phyloP scores from a whole-genome alignment of 2,113 vertebrate species.

The Lonchura striata region DNA sequence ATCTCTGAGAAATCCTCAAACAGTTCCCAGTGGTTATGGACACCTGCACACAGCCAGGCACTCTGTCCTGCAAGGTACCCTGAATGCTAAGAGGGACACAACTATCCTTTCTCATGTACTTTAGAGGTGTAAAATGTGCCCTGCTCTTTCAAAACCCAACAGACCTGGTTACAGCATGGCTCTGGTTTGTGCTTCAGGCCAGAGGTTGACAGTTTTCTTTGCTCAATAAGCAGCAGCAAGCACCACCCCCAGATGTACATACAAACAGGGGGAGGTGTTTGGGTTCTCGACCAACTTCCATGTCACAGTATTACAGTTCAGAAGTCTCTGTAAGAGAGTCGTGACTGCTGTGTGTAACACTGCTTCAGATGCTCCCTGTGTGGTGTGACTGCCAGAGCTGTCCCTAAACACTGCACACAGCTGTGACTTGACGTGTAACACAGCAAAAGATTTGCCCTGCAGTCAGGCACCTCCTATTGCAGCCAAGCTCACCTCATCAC shows the following conservation, averaged over 20 bases:
- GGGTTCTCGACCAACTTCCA: background rate
- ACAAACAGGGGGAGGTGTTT: background rate
- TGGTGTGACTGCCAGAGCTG: background rate
- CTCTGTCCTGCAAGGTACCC: background rate
- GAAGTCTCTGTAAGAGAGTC: background rate
- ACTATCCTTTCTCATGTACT: background rate
- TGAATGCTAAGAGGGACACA: fast-evolving
- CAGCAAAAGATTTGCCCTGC: background rate
- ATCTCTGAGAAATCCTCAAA: background rate
- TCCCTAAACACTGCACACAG: background rate
- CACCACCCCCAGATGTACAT: background rate
- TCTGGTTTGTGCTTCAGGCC: background rate
- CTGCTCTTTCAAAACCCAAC: background rate
- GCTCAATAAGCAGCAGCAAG: background rate
- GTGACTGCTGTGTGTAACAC: background rate
- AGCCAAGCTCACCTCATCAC: background rate
- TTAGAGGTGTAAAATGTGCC: background rate
- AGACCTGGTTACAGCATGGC: background rate
- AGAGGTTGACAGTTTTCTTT: background rate
- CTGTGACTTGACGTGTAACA: background rate
- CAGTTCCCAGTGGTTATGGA: background rate
- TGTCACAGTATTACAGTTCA: background rate
- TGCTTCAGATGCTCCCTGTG: background rate
- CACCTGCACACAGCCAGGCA: background rate
- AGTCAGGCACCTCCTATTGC: background rate